These are phyloP conservation scores for fruit fly (Drosophila melanogaster) DNA, from an alignment of 1,140 invertebrate species.

Conservation along the genomic window DNA sequence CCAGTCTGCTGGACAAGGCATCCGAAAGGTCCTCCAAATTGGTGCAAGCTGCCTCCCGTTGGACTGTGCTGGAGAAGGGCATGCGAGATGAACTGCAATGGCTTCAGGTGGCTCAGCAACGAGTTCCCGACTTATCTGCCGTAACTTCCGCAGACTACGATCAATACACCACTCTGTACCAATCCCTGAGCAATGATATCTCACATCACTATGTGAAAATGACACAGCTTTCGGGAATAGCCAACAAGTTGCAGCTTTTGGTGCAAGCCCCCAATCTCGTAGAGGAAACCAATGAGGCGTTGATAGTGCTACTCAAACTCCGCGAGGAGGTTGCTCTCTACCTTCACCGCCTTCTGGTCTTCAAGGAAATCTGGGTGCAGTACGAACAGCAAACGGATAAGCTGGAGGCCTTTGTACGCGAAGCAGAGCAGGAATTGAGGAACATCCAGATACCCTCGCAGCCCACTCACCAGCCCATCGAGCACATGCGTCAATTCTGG, in stretches of 20 bases:
- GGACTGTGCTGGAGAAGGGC: constrained; percentile 92
- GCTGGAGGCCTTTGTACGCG: constrained; percentile 90
- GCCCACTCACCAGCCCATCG: constrained; percentile 86
- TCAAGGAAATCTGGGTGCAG: constrained; percentile 90
- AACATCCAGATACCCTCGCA: constrained; percentile 86
- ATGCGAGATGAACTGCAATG: constrained; percentile 92
- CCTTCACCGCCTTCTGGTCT: constrained; percentile 88
- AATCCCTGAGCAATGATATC: constrained; percentile 91
- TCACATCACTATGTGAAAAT: constrained; percentile 91
- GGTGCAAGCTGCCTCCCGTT: constrained; percentile 92
- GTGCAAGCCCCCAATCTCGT: constrained; percentile 90
- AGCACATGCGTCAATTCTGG: constrained; percentile 92
- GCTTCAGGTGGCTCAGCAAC: constrained; percentile 91
- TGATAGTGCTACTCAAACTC: constrained; percentile 89
- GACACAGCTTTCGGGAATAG: constrained; percentile 89
- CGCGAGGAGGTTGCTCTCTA: constrained; percentile 90
- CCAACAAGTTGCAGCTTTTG: constrained; percentile 89
- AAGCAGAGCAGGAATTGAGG: constrained; percentile 88
- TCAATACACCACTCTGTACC: constrained; percentile 93
- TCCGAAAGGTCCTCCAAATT: constrained; percentile 91
- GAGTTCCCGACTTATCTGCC: constrained; percentile 91
- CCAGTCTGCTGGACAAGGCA: constrained; percentile 90
- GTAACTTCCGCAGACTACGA: constrained; percentile 92
- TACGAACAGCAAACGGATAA: constrained; percentile 90
- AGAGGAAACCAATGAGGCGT: constrained; percentile 88